Evolutionary conservation across 1,140 invertebrate genomes (phyloP).

Genomic region (Lepidurus packardi): DNA sequence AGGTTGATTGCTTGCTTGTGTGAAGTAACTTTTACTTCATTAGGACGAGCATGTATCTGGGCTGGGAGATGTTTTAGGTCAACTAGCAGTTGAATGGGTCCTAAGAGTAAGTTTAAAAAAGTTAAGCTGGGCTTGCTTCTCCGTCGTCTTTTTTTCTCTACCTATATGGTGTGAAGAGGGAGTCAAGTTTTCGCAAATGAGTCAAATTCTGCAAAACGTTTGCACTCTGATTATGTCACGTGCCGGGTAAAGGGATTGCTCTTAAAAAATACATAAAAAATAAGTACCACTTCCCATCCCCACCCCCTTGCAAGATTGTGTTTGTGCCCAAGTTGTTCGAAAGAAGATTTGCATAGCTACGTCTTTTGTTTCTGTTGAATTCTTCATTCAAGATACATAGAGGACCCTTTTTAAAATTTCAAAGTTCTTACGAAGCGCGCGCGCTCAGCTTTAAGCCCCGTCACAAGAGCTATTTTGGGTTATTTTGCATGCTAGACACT

Average conservation of each 20-base stretch:
- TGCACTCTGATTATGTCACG: conserved; percentile 9
- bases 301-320: no score
- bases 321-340: no score
- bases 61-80: not conserved
- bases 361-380: no score
- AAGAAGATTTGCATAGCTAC: no score
- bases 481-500: conserved; percentile 1
- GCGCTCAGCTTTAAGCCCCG: not conserved
- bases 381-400: not conserved
- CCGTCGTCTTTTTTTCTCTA: not conserved
- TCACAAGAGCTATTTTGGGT: not conserved
- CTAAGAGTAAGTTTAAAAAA: not conserved
- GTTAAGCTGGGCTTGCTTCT: not conserved
- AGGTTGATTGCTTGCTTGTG: not conserved
- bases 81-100: not conserved
- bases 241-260: not conserved
- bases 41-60: not conserved
- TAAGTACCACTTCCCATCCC: no score
- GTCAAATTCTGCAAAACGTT: not conserved
- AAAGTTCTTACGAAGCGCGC: not conserved
- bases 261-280: no score
- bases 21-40: not conserved
- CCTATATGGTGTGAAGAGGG: not conserved
- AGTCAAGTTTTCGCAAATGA: not conserved
- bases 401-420: not conserved